These are phyloP conservation scores for Onychomys arenicola DNA, from an alignment of 2,797 vertebrate species.

Conservation along the genomic window DNA sequence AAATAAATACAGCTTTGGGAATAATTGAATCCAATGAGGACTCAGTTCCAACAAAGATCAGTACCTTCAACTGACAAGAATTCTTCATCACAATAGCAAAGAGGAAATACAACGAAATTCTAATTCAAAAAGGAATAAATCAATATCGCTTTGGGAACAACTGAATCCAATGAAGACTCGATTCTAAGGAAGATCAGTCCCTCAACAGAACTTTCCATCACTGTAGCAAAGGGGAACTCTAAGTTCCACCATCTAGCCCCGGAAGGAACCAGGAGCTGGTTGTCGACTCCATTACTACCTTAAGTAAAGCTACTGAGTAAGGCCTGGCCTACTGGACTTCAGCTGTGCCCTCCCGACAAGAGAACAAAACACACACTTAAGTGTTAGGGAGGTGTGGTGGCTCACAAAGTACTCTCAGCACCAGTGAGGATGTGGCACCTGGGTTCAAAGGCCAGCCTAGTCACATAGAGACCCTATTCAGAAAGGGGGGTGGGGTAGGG, in stretches of 20 bases:
- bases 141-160: not conserved
- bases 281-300: not conserved
- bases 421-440: not conserved
- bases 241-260: not conserved
- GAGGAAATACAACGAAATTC: constrained; percentile 8
- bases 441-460: not conserved
- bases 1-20: not conserved
- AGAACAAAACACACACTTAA: constrained; percentile 31
- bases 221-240: not conserved
- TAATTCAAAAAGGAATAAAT: constrained; percentile 36
- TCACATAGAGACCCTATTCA: not conserved
- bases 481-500: not conserved
- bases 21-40: not conserved
- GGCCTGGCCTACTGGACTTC: not conserved
- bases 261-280: not conserved
- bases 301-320: constrained; percentile 23
- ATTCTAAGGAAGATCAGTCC: not conserved
- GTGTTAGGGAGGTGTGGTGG: not conserved
- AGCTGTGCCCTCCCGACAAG: not conserved
- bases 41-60: not conserved
- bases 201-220: not conserved
- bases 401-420: not conserved
- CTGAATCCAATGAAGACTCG: not conserved
- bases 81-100: not conserved
- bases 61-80: not conserved